phyloP scores from a whole-genome alignment of 2,888 invertebrate genomes.

The Cotesia congregata region DNA sequence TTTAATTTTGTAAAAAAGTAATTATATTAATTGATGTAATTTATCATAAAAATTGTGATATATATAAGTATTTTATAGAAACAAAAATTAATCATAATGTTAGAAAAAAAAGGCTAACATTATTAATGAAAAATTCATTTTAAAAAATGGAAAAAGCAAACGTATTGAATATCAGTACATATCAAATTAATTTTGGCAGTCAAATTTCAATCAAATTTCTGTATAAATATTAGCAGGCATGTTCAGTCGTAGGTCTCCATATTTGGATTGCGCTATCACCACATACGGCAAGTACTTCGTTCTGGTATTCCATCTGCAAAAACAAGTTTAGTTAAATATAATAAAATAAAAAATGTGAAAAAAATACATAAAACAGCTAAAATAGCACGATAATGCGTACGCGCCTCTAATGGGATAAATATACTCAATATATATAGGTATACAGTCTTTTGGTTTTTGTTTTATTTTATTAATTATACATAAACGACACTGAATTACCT shows the following conservation, averaged over 20 bases:
- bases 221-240: slow-evolving; percentile 41
- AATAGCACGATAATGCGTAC: no score
- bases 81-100: neutral
- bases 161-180: neutral
- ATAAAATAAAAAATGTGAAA: no score
- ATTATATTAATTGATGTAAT: neutral
- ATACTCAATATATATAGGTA: no score
- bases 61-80: neutral
- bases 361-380: no score
- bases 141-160: neutral
- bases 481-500: no score
- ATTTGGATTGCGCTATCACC: slow-evolving; percentile 60
- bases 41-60: neutral
- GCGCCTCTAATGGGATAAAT: no score
- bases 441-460: no score
- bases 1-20: neutral
- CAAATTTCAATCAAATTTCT: slow-evolving; percentile 6
- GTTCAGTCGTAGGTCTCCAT: slow-evolving; percentile 58
- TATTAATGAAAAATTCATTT: neutral
- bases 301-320: slow-evolving; percentile 61
- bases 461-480: no score
- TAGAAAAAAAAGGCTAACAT: neutral
- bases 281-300: slow-evolving; percentile 63
- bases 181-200: slow-evolving; percentile 16
- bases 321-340: slow-evolving; percentile 27